These are phyloP conservation scores for Vipera ursinii DNA, from an alignment of 2,797 vertebrate genomes.

Conservation along the genomic window DNA sequence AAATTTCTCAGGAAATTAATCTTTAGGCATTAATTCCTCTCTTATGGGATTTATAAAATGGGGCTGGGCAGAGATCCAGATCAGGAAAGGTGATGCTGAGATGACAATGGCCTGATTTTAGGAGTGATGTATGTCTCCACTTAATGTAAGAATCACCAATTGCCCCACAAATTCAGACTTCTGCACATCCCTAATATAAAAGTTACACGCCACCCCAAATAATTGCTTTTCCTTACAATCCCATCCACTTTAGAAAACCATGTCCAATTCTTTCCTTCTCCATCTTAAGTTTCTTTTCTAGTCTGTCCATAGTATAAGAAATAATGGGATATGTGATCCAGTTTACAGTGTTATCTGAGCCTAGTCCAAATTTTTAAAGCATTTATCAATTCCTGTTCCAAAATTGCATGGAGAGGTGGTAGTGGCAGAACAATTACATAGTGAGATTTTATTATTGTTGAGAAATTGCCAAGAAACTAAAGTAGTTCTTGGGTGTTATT, in stretches of 20 bases:
- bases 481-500: neutral
- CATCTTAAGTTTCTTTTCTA: neutral
- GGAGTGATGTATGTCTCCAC: neutral
- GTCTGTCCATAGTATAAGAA: neutral
- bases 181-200: neutral
- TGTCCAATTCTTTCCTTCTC: neutral
- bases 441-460: neutral
- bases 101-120: neutral
- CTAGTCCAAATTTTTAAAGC: neutral
- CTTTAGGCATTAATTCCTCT: neutral
- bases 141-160: neutral
- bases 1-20: neutral
- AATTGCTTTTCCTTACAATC: neutral
- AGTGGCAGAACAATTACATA: neutral
- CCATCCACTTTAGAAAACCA: neutral
- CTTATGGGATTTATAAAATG: neutral
- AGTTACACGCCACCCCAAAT: neutral
- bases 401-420: neutral
- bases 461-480: neutral
- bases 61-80: neutral
- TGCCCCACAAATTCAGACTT: neutral
- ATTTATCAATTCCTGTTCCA: neutral
- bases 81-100: neutral
- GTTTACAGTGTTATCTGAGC: neutral
- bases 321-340: neutral